phyloP scores from a whole-genome alignment of 2,113 vertebrate genomes.

The Menura novaehollandiae region DNA sequence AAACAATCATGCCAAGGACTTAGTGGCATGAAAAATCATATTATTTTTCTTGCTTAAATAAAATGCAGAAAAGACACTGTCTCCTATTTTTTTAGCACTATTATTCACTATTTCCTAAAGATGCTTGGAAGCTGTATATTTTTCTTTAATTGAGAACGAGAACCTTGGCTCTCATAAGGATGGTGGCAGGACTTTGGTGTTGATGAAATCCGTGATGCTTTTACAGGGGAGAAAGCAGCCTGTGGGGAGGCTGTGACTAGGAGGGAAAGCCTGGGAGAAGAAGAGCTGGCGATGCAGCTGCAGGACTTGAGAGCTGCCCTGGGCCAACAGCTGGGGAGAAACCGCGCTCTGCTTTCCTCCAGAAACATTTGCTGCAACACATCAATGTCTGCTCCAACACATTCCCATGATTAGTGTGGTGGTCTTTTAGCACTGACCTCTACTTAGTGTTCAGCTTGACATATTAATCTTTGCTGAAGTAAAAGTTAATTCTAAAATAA shows the following conservation, averaged over 20 bases:
- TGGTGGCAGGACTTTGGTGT: rapidly evolving
- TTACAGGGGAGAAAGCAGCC: not conserved
- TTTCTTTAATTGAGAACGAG: not conserved
- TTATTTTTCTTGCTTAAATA: not conserved
- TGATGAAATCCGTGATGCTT: not conserved
- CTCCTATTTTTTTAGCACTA: not conserved
- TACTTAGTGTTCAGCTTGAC: slow-evolving; percentile 33
- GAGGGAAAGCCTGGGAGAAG: not conserved
- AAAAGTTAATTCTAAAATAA: slow-evolving; percentile 62
- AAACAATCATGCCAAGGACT: not conserved
- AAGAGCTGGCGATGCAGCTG: rapidly evolving
- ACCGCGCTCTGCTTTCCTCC: not conserved
- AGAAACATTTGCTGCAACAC: slow-evolving; percentile 30
- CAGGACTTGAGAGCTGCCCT: not conserved
- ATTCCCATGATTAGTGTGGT: slow-evolving; percentile 39
- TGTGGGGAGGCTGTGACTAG: not conserved
- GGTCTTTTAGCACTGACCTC: slow-evolving; percentile 48
- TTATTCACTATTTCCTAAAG: not conserved
- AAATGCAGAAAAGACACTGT: not conserved
- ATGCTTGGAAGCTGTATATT: not conserved
- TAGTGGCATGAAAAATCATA: not conserved
- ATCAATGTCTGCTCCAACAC: slow-evolving; percentile 19
- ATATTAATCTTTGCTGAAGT: not conserved
- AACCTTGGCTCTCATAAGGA: not conserved
- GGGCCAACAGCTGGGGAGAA: not conserved